A percentile compares a stretch with the other conserved stretches of the same genome.
These are phyloP conservation scores for Rhea americana DNA, from an alignment of 2,113 vertebrate genomes.

Conservation along the genomic window DNA sequence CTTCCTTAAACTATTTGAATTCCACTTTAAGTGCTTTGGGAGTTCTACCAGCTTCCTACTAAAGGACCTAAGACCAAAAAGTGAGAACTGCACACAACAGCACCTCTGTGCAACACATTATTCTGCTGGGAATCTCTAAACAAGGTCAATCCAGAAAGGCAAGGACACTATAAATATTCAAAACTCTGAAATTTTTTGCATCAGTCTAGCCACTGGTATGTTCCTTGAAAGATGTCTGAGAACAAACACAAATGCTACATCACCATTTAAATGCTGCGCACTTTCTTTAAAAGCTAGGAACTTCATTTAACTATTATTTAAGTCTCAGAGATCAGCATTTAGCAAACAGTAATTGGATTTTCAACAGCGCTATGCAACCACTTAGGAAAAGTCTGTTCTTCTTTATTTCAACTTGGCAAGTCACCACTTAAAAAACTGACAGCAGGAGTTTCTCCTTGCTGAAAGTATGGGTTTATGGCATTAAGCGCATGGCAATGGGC, in stretches of 20 bases:
- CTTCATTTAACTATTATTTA: conserved; percentile 1
- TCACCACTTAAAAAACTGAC: background rate
- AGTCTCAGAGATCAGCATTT: background rate
- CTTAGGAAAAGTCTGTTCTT: conserved; percentile 13
- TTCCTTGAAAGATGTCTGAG: background rate
- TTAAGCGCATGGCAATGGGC: background rate
- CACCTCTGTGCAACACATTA: background rate
- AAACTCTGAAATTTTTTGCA: background rate
- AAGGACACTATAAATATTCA: background rate
- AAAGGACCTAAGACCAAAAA: background rate
- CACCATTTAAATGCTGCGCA: background rate
- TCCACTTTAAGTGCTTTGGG: background rate
- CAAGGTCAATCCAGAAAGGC: background rate
- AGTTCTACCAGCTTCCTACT: background rate
- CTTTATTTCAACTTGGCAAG: conserved; percentile 3
- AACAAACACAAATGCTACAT: background rate
- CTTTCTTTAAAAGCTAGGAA: conserved; percentile 11
- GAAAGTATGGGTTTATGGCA: conserved; percentile 1
- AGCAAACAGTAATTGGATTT: background rate
- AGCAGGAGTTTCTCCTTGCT: conserved; percentile 21
- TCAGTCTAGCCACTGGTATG: background rate
- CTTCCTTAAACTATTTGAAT: background rate
- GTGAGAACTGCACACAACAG: background rate
- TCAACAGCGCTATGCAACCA: background rate
- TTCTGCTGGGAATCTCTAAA: background rate